Base-by-base conservation (phyloP, 1,140 invertebrate species). In the Eriocheir sinensis region DNA sequence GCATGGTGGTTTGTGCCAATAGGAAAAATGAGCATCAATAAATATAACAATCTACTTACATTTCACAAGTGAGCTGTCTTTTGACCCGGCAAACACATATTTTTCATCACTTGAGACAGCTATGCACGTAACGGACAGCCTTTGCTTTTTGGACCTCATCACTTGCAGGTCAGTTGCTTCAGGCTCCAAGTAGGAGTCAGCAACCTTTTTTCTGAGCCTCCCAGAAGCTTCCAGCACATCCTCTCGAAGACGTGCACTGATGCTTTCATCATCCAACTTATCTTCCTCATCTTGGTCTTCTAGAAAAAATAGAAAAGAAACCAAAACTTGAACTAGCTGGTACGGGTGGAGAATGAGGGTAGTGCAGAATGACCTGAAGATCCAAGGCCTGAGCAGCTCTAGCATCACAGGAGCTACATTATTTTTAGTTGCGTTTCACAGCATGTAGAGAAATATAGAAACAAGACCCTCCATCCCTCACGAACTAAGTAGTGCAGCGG, bases 171-270 rank as follows among this genome's bases (percentile, higher is more conserved):
- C 97, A 53, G 97, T 96, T 15, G 96, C 89, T 89, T 97, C 96
- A 60, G 97, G 97, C 32, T 91, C 34, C 91, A 97, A 96, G 95
- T 98, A 98, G 94, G 97, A 97, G 95, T 98, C 97, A 0, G 98
- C 98, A 72, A 99, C 97, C 96, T 97, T 97, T 96, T 97, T 98
- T 80, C 98, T 97, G 92, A 99, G 97, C 96, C 97, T 98, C 27
- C 99, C 98, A 94, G 98, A 98, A 96, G 98, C 98, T 96, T 99
- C 98, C 38, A 99, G 97, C 96, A 98, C 98, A 96, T 99, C 98
- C 96, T 98, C 98, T 96, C 98, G 98, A 60, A 95, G 92, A 21
- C 79, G 92, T 17, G 21, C 9, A 27, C 89, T 97, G 81, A 95
- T 44, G 41, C 92, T 95, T 96, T 98, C 97, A 95, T 98, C 97